These are phyloP conservation scores for Corythoichthys intestinalis DNA, from an alignment of 2,113 vertebrate species.

Conservation along the genomic window DNA sequence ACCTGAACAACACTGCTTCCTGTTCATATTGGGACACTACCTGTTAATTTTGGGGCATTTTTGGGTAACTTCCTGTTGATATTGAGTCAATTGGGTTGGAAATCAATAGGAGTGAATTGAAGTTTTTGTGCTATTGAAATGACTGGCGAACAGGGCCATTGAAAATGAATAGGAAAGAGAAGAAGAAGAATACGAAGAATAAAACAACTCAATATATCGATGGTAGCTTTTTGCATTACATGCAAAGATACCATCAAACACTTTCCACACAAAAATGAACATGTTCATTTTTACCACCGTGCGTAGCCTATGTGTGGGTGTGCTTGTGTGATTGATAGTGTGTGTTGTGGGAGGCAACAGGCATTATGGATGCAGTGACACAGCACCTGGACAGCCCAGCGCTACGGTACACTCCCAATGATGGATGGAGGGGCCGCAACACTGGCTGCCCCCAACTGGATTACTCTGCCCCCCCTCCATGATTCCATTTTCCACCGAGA, in stretches of 20 bases:
- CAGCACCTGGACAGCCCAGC: conserved; percentile 61
- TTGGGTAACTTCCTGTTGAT: no score
- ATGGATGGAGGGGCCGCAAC: conserved; percentile 50
- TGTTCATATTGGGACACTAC: no score
- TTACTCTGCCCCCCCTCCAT: conserved; percentile 6
- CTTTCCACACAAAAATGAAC: neutral
- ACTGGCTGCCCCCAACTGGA: conserved; percentile 35
- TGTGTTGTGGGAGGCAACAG: conserved; percentile 55
- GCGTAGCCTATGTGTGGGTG: neutral
- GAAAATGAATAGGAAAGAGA: no score
- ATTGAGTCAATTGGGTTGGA: no score
- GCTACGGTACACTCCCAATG: conserved; percentile 54
- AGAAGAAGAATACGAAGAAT: no score
- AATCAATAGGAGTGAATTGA: no score
- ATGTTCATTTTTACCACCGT: neutral
- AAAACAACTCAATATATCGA: no score
- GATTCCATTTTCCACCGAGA: neutral
- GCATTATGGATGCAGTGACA: conserved; percentile 70
- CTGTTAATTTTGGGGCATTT: no score
- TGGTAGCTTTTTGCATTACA: no score
- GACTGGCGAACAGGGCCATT: no score
- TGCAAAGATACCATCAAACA: no score
- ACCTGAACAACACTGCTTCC: neutral
- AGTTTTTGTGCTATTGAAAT: no score
- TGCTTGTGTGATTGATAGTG: conserved; percentile 50